These are phyloP conservation scores for Psittacula derbiana DNA, from an alignment of 2,797 vertebrate species.

Conservation along the genomic window DNA sequence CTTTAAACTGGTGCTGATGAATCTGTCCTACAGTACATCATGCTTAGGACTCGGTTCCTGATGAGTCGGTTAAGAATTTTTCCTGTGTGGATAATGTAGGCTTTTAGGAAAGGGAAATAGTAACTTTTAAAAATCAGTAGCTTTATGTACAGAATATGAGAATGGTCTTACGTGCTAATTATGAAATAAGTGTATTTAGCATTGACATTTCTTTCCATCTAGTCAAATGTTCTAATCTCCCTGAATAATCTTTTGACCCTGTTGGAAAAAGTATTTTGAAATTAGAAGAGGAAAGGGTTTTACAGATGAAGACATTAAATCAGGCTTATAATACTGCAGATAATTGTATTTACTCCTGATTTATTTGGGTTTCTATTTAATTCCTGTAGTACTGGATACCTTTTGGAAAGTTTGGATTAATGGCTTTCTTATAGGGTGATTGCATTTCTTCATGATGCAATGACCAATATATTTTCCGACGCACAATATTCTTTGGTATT, in stretches of 20 bases:
- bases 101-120: not conserved
- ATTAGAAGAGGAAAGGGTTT: not conserved
- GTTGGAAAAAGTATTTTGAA: not conserved
- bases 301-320: not conserved
- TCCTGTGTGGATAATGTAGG: not conserved
- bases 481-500: not conserved
- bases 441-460: not conserved
- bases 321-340: not conserved
- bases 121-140: not conserved
- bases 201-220: not conserved
- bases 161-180: not conserved
- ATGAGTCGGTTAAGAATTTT: not conserved
- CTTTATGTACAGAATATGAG: not conserved
- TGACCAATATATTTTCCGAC: not conserved
- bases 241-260: not conserved
- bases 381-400: not conserved
- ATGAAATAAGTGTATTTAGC: not conserved
- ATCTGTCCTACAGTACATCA: accelerated
- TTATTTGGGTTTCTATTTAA: not conserved
- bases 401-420: not conserved
- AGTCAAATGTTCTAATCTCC: not conserved
- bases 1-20: not conserved
- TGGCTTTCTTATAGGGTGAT: not conserved
- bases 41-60: not conserved
- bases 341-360: not conserved